A percentile compares a stretch with the other conserved stretches of the same genome.
These are phyloP conservation scores for Anolis sagrei DNA, from an alignment of 2,113 vertebrate genomes.

Conservation along the genomic window DNA sequence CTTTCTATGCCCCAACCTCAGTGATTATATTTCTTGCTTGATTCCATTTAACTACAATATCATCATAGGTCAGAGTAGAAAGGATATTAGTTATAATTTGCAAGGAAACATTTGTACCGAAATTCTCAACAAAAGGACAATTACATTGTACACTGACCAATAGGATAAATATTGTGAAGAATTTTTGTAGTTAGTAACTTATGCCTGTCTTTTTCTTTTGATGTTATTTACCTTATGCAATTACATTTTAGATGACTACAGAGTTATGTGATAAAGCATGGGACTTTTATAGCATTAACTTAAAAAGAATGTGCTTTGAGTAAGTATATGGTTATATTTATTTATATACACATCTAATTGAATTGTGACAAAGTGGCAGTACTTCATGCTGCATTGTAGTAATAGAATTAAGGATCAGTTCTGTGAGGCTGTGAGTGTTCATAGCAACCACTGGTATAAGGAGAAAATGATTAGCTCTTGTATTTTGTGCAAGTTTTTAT, in stretches of 20 bases:
- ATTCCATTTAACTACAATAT: neutral
- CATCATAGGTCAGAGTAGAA: neutral
- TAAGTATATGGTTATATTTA: slow-evolving; percentile 55
- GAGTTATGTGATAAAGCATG: slow-evolving; percentile 71
- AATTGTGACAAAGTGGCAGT: neutral
- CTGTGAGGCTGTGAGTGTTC: too few relatives aligned
- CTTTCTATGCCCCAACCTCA: too few relatives aligned
- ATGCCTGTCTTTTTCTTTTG: slow-evolving; percentile 4
- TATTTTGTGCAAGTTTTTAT: neutral
- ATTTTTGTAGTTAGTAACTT: slow-evolving; percentile 1
- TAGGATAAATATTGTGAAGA: neutral
- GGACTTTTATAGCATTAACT: slow-evolving; percentile 66
- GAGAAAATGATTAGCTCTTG: neutral
- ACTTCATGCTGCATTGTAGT: neutral
- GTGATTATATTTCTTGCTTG: neutral
- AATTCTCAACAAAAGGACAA: neutral
- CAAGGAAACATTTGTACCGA: neutral
- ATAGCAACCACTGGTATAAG: neutral
- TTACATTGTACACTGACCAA: neutral
- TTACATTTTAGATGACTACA: slow-evolving; percentile 64
- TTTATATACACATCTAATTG: neutral
- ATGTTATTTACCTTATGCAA: slow-evolving; percentile 17
- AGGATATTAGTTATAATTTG: neutral
- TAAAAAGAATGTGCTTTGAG: slow-evolving; percentile 71
- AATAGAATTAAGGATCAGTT: neutral